phyloP scores from a whole-genome alignment of 2,797 vertebrate species.

The Enteromius trimaculatus region DNA sequence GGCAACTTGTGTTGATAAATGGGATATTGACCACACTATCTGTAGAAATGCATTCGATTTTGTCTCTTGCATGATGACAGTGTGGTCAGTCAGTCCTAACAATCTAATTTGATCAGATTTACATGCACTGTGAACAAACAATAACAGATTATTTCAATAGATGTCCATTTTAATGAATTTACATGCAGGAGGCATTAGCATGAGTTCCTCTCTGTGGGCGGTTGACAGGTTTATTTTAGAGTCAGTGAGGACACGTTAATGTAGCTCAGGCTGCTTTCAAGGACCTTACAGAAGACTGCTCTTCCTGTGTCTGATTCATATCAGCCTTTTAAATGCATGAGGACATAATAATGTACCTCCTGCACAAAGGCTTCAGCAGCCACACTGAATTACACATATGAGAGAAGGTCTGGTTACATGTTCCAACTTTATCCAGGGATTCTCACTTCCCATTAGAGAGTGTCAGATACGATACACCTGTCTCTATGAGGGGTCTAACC shows the following conservation, averaged over 20 bases:
- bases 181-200: constrained; percentile 37
- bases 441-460: constrained; percentile 65
- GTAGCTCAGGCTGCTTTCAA: constrained; percentile 65
- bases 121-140: background rate
- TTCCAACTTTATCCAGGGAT: constrained; percentile 62
- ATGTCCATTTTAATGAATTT: background rate
- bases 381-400: constrained; percentile 18
- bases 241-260: constrained; percentile 60
- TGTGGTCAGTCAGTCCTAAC: background rate
- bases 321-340: constrained; percentile 32
- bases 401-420: constrained; percentile 61
- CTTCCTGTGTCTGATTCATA: constrained; percentile 42
- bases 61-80: background rate
- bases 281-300: constrained; percentile 45
- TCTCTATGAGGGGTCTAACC: constrained; percentile 59
- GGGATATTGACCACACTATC: background rate
- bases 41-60: background rate
- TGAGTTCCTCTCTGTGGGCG: constrained; percentile 62
- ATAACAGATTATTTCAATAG: background rate
- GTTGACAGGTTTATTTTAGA: constrained; percentile 67
- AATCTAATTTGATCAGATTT: background rate
- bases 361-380: constrained; percentile 26
- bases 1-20: constrained; percentile 1
- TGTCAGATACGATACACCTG: constrained; percentile 69
- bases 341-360: constrained; percentile 11